A percentile compares a stretch with the other conserved stretches of the same genome.
phyloP scores from a whole-genome alignment of 1,140 invertebrate species.

The Caerostris darwini region DNA sequence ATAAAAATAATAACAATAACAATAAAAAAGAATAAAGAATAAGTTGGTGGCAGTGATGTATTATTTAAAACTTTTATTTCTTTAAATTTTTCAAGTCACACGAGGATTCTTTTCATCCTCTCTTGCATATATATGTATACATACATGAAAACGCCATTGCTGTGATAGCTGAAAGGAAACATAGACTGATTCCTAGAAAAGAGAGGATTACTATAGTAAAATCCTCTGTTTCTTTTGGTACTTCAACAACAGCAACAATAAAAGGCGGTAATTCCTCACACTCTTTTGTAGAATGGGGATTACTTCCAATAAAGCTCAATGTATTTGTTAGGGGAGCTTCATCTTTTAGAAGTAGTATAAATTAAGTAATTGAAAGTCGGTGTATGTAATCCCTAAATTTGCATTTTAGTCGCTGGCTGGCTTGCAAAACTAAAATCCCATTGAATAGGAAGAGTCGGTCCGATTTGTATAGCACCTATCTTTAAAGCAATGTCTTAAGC shows the following conservation, averaged over 20 bases:
- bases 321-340: not conserved
- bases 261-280: not conserved
- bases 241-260: not conserved
- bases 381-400: conserved; percentile 26
- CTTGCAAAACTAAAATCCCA: not conserved
- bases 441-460: not conserved
- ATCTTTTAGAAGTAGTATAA: conserved; percentile 6
- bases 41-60: not conserved
- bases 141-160: not conserved
- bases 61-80: conserved; percentile 7
- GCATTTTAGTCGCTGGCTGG: conserved; percentile 11
- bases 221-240: conserved; percentile 18
- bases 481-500: not conserved
- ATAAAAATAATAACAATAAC: not conserved
- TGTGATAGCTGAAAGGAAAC: not conserved
- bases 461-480: not conserved
- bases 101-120: not conserved
- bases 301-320: not conserved
- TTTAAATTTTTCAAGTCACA: not conserved
- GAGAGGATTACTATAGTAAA: not conserved
- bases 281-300: conserved; percentile 4
- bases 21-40: not conserved
- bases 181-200: not conserved
- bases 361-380: conserved; percentile 48
- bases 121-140: not conserved